These are phyloP conservation scores for Neodiprion virginianus DNA, from an alignment of 1,140 invertebrate genomes.

Conservation along the genomic window DNA sequence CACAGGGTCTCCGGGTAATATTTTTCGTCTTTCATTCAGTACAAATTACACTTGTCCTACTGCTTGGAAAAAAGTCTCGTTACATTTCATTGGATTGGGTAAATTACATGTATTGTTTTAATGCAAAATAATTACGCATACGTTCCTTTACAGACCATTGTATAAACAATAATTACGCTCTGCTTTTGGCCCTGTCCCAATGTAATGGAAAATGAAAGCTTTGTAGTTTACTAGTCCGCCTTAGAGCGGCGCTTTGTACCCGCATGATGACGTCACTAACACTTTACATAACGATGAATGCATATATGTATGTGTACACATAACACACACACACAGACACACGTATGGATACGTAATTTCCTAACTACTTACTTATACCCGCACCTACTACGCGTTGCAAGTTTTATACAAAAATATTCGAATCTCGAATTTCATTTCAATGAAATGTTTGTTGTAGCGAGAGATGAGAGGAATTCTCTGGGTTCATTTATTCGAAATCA, in stretches of 20 bases:
- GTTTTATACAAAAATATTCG: background rate
- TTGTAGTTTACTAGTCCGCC: background rate
- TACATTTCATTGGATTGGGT: slow-evolving; percentile 38
- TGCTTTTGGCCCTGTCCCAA: background rate
- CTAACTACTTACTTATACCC: background rate
- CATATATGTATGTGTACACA: background rate
- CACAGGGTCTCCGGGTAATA: slow-evolving; percentile 41
- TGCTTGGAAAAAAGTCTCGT: slow-evolving; percentile 27
- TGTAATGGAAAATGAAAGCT: background rate
- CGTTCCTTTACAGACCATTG: background rate
- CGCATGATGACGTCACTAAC: slow-evolving; percentile 12
- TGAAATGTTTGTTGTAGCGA: background rate
- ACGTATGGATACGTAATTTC: background rate
- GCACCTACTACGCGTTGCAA: background rate
- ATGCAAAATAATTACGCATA: slow-evolving; percentile 1
- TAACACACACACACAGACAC: background rate
- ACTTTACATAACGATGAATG: slow-evolving; percentile 9
- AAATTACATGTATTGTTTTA: slow-evolving; percentile 19
- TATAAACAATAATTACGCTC: background rate
- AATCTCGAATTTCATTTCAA: background rate
- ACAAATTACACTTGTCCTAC: slow-evolving; percentile 33
- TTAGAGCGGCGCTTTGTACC: background rate
- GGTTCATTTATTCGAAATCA: no score
- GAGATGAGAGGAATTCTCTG: slow-evolving; percentile 7
- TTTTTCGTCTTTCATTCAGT: slow-evolving; percentile 45